Evolutionary conservation across 2,797 vertebrate species (phyloP).

Genomic region (Phaenicophaeus curvirostris): DNA sequence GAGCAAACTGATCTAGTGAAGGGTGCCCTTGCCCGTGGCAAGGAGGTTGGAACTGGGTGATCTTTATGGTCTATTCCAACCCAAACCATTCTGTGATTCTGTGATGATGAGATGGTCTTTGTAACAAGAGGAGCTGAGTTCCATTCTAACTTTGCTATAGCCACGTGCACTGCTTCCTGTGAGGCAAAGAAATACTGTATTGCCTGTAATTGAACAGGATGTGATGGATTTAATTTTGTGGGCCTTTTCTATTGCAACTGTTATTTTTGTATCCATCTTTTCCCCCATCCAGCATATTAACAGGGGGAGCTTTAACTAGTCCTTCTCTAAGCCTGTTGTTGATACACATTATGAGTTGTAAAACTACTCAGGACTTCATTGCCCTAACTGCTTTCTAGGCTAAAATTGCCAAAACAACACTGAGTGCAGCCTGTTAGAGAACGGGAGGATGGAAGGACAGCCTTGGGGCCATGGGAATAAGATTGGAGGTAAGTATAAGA

Average conservation of each 20-base stretch:
- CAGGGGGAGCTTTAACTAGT: background rate
- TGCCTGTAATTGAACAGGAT: background rate
- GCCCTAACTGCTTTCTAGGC: background rate
- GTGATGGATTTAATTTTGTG: background rate
- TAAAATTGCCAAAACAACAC: background rate
- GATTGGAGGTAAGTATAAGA: fast-evolving
- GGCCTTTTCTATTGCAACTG: background rate
- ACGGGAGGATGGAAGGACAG: background rate
- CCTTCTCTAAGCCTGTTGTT: background rate
- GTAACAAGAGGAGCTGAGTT: background rate
- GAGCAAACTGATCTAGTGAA: too few species aligned
- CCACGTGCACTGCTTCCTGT: background rate
- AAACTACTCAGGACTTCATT: background rate
- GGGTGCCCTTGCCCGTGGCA: too few species aligned
- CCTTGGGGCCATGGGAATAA: fast-evolving
- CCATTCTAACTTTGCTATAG: background rate
- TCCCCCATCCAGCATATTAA: background rate
- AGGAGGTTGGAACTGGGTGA: too few species aligned
- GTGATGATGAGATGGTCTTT: background rate
- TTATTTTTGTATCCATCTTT: background rate
- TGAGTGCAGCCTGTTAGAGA: background rate
- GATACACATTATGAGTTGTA: background rate
- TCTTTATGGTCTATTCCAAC: too few species aligned
- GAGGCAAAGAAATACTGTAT: background rate
- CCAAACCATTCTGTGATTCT: too few species aligned